Percentiles rank a stretch among this genome's conserved stretches.
These are phyloP conservation scores for Choloepus hoffmanni DNA, from an alignment of 2,113 vertebrate genomes.

Conservation along the genomic window DNA sequence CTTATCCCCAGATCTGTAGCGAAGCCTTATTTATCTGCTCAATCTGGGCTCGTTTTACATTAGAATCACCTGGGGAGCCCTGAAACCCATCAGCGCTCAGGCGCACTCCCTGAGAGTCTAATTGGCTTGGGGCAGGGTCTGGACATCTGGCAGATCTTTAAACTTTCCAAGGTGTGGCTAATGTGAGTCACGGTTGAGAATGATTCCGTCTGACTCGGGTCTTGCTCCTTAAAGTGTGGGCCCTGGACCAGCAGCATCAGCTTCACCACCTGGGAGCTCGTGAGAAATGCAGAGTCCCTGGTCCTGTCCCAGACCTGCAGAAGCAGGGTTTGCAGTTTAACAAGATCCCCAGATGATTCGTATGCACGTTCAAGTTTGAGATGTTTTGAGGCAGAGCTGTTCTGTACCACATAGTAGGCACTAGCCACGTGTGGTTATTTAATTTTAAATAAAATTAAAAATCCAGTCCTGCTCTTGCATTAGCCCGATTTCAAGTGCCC, in stretches of 20 bases:
- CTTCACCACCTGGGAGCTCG: not conserved
- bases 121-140: not conserved
- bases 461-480: not conserved
- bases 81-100: not conserved
- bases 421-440: not conserved
- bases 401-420: not conserved
- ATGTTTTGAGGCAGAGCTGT: not conserved
- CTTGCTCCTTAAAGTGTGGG: not conserved
- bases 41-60: not conserved
- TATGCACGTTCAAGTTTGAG: not conserved
- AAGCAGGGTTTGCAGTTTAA: not conserved
- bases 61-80: not conserved
- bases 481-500: not conserved
- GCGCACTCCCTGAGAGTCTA: not conserved
- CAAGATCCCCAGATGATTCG: not conserved
- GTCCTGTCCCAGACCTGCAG: not conserved
- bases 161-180: not conserved
- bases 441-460: not conserved
- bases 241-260: rapidly evolving
- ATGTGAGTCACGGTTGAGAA: not conserved
- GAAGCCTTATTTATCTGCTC: not conserved
- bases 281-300: not conserved
- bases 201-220: not conserved
- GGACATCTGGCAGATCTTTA: not conserved
- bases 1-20: not conserved